Percentiles rank a stretch among this genome's conserved stretches.
These are phyloP conservation scores for Oncorhynchus keta DNA, from an alignment of 2,113 vertebrate genomes.

Conservation along the genomic window DNA sequence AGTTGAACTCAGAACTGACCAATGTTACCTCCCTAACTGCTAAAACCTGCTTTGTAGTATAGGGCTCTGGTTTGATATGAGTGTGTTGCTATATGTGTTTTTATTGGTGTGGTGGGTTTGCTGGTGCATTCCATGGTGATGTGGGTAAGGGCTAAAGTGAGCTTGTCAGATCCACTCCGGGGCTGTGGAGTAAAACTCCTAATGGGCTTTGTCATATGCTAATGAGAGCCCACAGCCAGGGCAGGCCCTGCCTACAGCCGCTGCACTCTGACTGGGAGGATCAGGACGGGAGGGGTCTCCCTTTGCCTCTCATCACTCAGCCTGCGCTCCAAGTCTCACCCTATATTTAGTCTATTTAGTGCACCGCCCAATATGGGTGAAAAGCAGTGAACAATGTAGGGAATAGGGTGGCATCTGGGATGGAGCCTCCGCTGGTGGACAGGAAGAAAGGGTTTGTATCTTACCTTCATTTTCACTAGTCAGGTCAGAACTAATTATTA, in stretches of 20 bases:
- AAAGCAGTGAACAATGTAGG: too few species aligned
- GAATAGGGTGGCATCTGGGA: too few species aligned
- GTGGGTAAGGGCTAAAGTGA: slow-evolving; percentile 36
- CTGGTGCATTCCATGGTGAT: slow-evolving; percentile 24
- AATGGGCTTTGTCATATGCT: slow-evolving; percentile 61
- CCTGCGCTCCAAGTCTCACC: too few species aligned
- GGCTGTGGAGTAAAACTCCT: slow-evolving; percentile 17
- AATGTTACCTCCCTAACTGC: too few species aligned
- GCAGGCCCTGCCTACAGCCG: slow-evolving; percentile 6
- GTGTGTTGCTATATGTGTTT: slow-evolving; percentile 26
- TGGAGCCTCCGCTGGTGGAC: not conserved
- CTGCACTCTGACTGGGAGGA: slow-evolving; percentile 29
- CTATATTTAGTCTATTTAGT: too few species aligned
- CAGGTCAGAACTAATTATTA: too few species aligned
- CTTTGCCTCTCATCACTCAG: not conserved
- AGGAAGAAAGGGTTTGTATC: not conserved
- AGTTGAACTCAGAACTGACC: too few species aligned
- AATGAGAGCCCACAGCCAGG: slow-evolving; percentile 41
- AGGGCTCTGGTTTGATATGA: not conserved
- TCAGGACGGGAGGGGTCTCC: not conserved
- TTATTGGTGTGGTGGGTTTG: not conserved
- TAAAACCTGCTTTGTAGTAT: not conserved
- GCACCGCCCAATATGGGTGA: too few species aligned
- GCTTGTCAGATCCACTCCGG: slow-evolving; percentile 47
- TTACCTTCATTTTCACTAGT: too few species aligned